Evolutionary conservation across 2,797 vertebrate genomes (phyloP), one percentile per base, ranked within the genome.

Genomic region (Loris lydekkerianus): DNA sequence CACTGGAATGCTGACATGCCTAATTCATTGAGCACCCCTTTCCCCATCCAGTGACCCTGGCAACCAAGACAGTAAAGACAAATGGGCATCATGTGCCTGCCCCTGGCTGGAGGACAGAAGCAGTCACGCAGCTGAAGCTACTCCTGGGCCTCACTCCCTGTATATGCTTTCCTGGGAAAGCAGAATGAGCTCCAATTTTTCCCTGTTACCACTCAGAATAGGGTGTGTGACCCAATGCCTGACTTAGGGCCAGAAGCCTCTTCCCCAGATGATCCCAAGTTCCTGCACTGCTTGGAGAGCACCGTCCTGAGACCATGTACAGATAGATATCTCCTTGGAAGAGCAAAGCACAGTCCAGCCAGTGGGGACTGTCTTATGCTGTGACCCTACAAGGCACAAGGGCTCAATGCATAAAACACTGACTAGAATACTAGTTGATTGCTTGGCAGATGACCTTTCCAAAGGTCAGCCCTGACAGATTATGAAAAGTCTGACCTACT

Each of bases 41-140:
- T 40, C 49, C 84, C 65, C 5, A 4, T 91, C 91, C 91, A 89
- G 84, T 95, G 96, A 97, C 73, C 82, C 80, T 97, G 94, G 95
- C 95, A 97, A 95, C 80, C 67, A 77, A 95, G 91, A 93, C 69
- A 65, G 92, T 63, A 91, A 67, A 94, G 87, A 89, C 92, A 85
- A 87, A 72, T 70, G 61, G 75, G 80, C 94, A 76, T 97, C 96
- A 97, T 46, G 90, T 94, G 93, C 73, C 65, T 94, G 91, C 89
- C 72, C 92, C 78, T 94, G 95, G 93, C 92, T 56, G 67, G 49
- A 46, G 60, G 96, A 84, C 95, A 94, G 93, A 29, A n/a, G 61
- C 21, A 77, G 73, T 82, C 86, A 70, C 1, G 17, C 61, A 87
- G 76, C 76, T 61, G 29, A 94, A 43, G 53, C 86, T 85, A 69